A percentile compares a stretch with the other conserved stretches of the same genome.
phyloP scores from a whole-genome alignment of 2,797 vertebrate genomes.

The Kryptopterus vitreolus region DNA sequence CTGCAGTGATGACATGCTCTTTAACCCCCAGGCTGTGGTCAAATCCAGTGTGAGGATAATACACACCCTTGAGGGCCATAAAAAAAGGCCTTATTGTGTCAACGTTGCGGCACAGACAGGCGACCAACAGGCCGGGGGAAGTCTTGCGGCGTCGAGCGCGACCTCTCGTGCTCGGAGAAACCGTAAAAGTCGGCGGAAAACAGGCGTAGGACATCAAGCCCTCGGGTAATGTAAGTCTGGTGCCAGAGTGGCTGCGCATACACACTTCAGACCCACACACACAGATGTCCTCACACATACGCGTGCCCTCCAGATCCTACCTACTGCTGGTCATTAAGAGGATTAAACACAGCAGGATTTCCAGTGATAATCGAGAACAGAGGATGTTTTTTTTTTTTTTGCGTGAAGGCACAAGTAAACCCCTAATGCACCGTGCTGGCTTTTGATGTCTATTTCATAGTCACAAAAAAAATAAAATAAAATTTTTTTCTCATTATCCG shows the following conservation, averaged over 20 bases:
- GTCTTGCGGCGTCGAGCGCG: slow-evolving; percentile 60
- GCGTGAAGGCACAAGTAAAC: background rate
- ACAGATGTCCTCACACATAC: slow-evolving; percentile 45
- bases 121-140: slow-evolving; percentile 60
- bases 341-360: slow-evolving; percentile 26
- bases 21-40: slow-evolving; percentile 28
- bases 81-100: slow-evolving; percentile 60
- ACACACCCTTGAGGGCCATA: slow-evolving; percentile 53
- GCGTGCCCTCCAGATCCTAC: slow-evolving; percentile 24
- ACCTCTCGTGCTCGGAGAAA: slow-evolving; percentile 60
- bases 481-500: background rate
- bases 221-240: slow-evolving; percentile 68
- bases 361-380: slow-evolving; percentile 4
- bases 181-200: slow-evolving; percentile 62
- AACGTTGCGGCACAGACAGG: slow-evolving; percentile 48
- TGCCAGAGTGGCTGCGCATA: slow-evolving; percentile 64
- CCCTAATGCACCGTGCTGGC: slow-evolving; percentile 1
- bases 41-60: slow-evolving; percentile 46
- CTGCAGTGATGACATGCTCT: slow-evolving; percentile 14
- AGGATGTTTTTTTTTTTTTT: background rate
- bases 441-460: background rate
- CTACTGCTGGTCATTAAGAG: slow-evolving; percentile 18
- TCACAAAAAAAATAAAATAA: background rate
- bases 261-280: slow-evolving; percentile 46
- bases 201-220: slow-evolving; percentile 60